Evolutionary conservation across 2,113 vertebrate genomes (phyloP).

Genomic region (Brachyhypopomus occidentalis): DNA sequence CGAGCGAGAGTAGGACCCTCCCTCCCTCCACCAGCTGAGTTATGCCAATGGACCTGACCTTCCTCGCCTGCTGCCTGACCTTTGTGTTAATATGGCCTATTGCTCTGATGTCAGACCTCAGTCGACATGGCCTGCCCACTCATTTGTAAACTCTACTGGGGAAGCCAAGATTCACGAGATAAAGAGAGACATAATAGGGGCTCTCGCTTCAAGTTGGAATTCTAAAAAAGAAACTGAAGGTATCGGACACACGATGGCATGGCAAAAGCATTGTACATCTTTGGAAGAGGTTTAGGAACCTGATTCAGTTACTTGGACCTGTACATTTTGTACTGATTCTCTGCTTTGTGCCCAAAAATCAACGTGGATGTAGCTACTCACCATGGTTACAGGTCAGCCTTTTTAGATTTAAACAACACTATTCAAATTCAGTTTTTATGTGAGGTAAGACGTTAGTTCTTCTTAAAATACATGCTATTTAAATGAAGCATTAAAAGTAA

Average conservation of each 20-base stretch:
- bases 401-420: not conserved
- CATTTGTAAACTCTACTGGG: slow-evolving; percentile 7
- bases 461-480: not conserved
- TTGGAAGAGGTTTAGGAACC: not conserved
- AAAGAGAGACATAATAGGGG: not conserved
- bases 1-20: slow-evolving; percentile 13
- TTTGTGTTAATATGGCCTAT: slow-evolving; percentile 21
- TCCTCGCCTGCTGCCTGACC: slow-evolving; percentile 32
- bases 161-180: slow-evolving; percentile 2
- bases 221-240: not conserved
- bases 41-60: slow-evolving; percentile 44
- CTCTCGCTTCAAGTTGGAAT: not conserved
- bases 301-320: slow-evolving; percentile 26
- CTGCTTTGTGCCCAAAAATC: slow-evolving; percentile 34
- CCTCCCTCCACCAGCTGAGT: slow-evolving; percentile 10
- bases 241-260: not conserved
- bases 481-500: not conserved
- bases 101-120: slow-evolving; percentile 10
- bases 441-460: not conserved
- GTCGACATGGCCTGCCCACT: not conserved
- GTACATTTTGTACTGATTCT: not conserved
- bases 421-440: not conserved
- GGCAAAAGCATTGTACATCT: not conserved
- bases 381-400: not conserved
- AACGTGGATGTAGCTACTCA: slow-evolving; percentile 9